phyloP scores from a whole-genome alignment of 2,797 vertebrate species.

The Argya squamiceps region DNA sequence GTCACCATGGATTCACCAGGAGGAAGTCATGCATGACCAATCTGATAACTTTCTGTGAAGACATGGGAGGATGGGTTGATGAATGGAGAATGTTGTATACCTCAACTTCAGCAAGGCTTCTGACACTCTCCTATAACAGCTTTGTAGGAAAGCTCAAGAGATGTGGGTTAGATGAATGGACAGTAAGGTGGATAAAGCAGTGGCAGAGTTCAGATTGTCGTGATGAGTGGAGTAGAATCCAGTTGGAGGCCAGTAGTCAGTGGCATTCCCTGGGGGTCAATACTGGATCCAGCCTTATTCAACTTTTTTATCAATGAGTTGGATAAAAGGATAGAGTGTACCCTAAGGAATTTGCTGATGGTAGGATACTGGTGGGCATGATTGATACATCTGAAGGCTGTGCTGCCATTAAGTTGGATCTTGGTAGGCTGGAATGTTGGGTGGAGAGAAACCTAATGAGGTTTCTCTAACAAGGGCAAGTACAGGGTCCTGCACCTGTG shows the following conservation, averaged over 20 bases:
- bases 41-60: neutral
- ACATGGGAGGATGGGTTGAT: too few relatives aligned
- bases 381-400: neutral
- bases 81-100: neutral
- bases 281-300: neutral
- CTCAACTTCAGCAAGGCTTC: neutral
- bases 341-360: neutral
- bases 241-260: neutral
- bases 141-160: neutral
- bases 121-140: neutral
- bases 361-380: fast-evolving
- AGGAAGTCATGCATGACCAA: neutral
- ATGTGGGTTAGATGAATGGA: neutral
- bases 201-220: neutral
- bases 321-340: neutral
- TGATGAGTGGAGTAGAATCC: neutral
- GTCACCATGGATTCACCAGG: neutral
- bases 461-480: neutral
- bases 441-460: neutral
- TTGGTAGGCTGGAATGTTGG: neutral
- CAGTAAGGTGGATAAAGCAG: neutral
- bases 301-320: neutral
- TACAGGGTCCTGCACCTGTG: neutral
- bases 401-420: neutral
- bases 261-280: neutral